Conservation (phyloP, 2,113 vertebrate species). For the Chaetura pelagica region DNA sequence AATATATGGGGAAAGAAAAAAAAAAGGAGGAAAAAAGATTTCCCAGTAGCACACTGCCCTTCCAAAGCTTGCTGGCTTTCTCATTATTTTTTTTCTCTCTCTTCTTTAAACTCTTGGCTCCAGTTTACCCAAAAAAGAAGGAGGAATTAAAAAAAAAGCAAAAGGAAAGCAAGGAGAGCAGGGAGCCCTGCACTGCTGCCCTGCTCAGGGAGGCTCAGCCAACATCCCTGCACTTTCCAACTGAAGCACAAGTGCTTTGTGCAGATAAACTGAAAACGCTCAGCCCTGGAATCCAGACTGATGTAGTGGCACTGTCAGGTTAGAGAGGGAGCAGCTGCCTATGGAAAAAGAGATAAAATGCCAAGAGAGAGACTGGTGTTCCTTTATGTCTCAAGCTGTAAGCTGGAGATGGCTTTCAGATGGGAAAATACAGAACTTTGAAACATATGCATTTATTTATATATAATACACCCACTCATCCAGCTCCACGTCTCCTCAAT, state of each 20-base stretch:
- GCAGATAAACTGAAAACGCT: constrained; percentile 50
- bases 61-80: background rate
- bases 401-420: background rate
- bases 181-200: background rate
- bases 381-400: background rate
- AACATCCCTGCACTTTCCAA: background rate
- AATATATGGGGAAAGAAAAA: background rate
- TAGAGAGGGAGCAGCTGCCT: constrained; percentile 45
- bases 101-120: background rate
- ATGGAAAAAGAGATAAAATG: constrained; percentile 42
- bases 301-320: background rate
- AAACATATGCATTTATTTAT: background rate
- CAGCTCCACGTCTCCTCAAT: background rate
- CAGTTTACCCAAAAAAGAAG: background rate
- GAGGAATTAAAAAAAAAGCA: background rate
- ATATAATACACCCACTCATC: background rate
- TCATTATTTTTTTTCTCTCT: background rate
- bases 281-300: constrained; percentile 14
- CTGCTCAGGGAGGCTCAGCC: background rate
- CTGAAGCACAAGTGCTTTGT: constrained; percentile 50
- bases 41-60: background rate
- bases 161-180: background rate
- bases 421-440: background rate
- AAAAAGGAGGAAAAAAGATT: background rate
- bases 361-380: background rate